Percentiles rank a stretch among this genome's conserved stretches.
Conservation (phyloP, 1,140 invertebrate species). For the Magallana ariakensis region DNA sequence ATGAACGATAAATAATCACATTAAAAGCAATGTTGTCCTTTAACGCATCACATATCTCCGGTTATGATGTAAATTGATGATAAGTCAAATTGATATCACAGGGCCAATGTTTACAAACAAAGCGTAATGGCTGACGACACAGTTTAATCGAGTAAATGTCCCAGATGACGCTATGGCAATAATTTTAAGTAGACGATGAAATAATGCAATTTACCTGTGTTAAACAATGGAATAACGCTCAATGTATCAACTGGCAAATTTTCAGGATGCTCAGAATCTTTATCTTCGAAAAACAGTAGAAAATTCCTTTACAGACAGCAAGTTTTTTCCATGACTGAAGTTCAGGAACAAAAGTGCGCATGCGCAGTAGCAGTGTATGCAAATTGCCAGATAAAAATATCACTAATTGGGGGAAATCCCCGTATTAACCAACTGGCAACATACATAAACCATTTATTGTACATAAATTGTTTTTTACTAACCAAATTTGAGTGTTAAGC, state of each 20-base stretch:
- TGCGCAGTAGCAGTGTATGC: neutral
- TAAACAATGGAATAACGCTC: neutral
- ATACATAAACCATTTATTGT: neutral
- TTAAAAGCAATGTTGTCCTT: neutral
- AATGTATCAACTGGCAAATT: neutral
- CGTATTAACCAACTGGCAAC: neutral
- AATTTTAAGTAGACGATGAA: neutral
- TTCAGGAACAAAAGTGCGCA: neutral
- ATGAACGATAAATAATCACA: neutral
- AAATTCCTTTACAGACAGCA: slow-evolving; percentile 1
- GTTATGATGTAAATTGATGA: too few species aligned
- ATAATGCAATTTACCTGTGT: slow-evolving; percentile 1
- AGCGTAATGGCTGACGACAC: neutral
- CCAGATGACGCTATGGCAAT: neutral
- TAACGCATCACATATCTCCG: neutral
- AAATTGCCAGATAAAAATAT: neutral
- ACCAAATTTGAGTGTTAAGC: too few species aligned
- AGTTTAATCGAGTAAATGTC: neutral
- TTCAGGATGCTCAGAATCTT: neutral
- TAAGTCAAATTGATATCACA: too few species aligned
- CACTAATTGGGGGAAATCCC: neutral
- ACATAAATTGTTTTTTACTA: neutral
- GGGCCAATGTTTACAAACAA: neutral
- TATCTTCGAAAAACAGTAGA: neutral
- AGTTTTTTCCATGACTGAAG: neutral